Evolutionary conservation across 1,140 invertebrate species (phyloP).

Genomic region (Lepidurus couesii): DNA sequence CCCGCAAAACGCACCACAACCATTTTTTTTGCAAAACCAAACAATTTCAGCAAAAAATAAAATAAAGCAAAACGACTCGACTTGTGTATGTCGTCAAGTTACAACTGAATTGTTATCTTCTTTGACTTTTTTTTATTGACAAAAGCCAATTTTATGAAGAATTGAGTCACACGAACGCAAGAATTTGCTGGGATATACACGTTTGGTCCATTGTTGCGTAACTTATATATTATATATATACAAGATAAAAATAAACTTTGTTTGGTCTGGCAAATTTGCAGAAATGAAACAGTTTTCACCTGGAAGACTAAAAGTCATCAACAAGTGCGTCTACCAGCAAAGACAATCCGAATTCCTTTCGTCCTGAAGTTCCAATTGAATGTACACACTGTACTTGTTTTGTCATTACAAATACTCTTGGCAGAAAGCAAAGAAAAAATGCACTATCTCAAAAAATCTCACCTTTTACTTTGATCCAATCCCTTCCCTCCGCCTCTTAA

Average conservation of each 20-base stretch:
- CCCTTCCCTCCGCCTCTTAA: too few species aligned
- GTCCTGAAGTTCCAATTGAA: constrained; percentile 15
- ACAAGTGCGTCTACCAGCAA: constrained; percentile 6
- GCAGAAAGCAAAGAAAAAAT: not conserved
- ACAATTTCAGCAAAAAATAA: too few species aligned
- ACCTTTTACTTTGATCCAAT: not conserved
- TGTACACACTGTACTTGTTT: constrained; percentile 1
- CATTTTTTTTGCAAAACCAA: too few species aligned
- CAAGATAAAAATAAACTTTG: too few species aligned
- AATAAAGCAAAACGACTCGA: too few species aligned
- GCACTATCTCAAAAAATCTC: not conserved
- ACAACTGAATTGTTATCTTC: too few species aligned
- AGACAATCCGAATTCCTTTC: constrained; percentile 15
- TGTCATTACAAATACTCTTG: constrained; percentile 22
- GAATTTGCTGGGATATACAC: not conserved
- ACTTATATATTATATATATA: not conserved
- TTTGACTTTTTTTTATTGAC: too few species aligned
- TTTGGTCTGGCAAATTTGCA: not conserved
- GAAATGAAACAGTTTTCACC: not conserved
- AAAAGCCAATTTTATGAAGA: too few species aligned
- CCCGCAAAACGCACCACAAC: too few species aligned
- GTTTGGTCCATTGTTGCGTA: constrained; percentile 15
- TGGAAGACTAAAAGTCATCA: too few species aligned
- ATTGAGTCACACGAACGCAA: too few species aligned
- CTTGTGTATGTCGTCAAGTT: too few species aligned